Conservation (phyloP, 2,888 invertebrate species). For the Noctua janthina region DNA sequence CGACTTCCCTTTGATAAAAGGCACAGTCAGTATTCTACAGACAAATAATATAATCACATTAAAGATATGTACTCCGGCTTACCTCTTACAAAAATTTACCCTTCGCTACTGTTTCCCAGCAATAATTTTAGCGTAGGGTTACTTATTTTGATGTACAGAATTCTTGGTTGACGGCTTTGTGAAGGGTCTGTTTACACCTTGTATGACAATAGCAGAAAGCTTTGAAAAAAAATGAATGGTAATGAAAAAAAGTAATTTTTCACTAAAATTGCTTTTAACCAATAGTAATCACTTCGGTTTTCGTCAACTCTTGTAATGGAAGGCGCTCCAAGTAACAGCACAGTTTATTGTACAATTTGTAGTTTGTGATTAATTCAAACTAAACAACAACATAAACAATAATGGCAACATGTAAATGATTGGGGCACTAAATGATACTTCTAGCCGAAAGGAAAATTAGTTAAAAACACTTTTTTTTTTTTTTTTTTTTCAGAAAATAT, state of each 20-base stretch:
- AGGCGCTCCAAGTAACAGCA: background rate
- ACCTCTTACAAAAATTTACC: too few species aligned
- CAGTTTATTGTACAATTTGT: background rate
- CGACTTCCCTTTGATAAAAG: too few species aligned
- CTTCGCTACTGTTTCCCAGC: too few species aligned
- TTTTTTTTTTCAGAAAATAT: slow-evolving; percentile 84
- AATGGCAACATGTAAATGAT: background rate
- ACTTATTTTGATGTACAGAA: too few species aligned
- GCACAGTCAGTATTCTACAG: too few species aligned
- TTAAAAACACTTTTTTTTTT: slow-evolving; percentile 56
- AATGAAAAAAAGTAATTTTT: background rate
- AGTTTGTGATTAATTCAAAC: background rate
- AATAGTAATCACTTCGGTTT: background rate
- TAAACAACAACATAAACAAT: background rate
- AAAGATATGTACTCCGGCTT: too few species aligned
- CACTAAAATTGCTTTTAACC: background rate
- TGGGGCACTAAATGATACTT: background rate
- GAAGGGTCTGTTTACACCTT: too few species aligned
- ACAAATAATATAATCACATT: too few species aligned
- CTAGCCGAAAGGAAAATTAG: background rate
- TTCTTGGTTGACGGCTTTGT: too few species aligned
- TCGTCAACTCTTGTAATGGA: background rate
- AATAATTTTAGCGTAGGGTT: too few species aligned
- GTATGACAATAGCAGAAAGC: too few species aligned
- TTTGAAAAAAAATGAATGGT: background rate